phyloP scores from a whole-genome alignment of 2,797 vertebrate genomes.

The Peromyscus aztecus region DNA sequence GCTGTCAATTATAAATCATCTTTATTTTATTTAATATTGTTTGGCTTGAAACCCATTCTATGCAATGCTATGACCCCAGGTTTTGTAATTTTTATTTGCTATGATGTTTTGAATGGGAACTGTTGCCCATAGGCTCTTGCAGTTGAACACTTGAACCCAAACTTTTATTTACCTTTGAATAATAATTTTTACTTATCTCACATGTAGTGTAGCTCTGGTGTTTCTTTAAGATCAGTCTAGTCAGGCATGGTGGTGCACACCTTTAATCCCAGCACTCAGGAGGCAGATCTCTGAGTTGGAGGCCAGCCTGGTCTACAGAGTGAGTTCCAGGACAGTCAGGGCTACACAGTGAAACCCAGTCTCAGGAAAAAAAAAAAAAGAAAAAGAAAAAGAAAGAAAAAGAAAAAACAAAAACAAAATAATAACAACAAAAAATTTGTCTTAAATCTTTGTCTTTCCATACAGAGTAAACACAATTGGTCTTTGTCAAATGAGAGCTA shows the following conservation, averaged over 20 bases:
- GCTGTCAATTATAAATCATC: neutral
- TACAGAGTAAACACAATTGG: neutral
- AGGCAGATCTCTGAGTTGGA: neutral
- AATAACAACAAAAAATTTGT: neutral
- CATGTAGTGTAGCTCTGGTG: neutral
- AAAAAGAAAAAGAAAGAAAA: too few species aligned
- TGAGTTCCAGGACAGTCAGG: neutral
- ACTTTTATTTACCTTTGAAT: conserved; percentile 22
- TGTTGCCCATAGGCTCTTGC: neutral
- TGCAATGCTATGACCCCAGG: neutral
- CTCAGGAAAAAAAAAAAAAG: too few species aligned
- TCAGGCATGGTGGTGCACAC: neutral
- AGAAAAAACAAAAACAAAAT: too few species aligned
- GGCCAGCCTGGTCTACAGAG: neutral
- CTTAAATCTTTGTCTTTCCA: conserved; percentile 35
- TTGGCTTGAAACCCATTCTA: neutral
- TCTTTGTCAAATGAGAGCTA: neutral
- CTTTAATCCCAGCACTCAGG: neutral
- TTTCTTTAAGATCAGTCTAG: neutral
- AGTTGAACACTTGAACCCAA: neutral
- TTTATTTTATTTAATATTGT: neutral
- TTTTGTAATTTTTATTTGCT: conserved; percentile 31
- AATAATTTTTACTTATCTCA: neutral
- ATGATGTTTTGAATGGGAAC: neutral
- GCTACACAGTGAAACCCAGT: neutral